Percentiles rank a stretch among this genome's conserved stretches.
These are phyloP conservation scores for Limanda limanda DNA, from an alignment of 2,113 vertebrate species.

Conservation along the genomic window DNA sequence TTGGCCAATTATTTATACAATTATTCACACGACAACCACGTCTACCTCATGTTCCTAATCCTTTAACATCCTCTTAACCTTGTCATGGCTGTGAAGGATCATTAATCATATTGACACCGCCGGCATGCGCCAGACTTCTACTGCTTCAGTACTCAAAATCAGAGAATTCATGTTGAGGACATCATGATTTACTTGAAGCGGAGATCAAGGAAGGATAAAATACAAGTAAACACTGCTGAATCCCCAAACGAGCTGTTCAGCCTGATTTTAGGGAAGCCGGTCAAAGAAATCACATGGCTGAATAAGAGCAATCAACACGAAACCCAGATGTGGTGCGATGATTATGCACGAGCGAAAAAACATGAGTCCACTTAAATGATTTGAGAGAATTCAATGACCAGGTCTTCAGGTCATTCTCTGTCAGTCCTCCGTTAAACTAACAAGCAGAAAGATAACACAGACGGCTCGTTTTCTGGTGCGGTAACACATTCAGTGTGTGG, in stretches of 20 bases:
- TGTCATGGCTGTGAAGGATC: constrained; percentile 3
- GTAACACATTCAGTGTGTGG: background rate
- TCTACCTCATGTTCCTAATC: background rate
- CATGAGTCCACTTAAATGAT: background rate
- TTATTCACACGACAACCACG: background rate
- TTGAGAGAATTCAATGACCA: background rate
- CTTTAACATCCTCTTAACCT: background rate
- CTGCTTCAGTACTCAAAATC: background rate
- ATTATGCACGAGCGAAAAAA: constrained; percentile 32
- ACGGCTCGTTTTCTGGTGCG: background rate
- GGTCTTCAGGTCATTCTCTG: background rate
- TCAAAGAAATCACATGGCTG: constrained; percentile 38
- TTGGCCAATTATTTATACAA: background rate
- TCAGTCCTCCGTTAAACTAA: background rate
- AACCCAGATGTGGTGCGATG: constrained; percentile 59
- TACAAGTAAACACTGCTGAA: constrained; percentile 32
- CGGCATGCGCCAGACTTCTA: constrained; percentile 5
- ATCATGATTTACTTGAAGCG: constrained; percentile 18
- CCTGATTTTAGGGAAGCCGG: constrained; percentile 37
- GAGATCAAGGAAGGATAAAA: constrained; percentile 35
- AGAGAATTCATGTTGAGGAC: constrained; percentile 1
- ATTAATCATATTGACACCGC: constrained; percentile 38
- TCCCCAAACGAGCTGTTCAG: constrained; percentile 25
- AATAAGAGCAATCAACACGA: constrained; percentile 34
- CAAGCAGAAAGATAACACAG: background rate